Conservation (phyloP, 2,797 vertebrate species). For the Tenualosa ilisha region DNA sequence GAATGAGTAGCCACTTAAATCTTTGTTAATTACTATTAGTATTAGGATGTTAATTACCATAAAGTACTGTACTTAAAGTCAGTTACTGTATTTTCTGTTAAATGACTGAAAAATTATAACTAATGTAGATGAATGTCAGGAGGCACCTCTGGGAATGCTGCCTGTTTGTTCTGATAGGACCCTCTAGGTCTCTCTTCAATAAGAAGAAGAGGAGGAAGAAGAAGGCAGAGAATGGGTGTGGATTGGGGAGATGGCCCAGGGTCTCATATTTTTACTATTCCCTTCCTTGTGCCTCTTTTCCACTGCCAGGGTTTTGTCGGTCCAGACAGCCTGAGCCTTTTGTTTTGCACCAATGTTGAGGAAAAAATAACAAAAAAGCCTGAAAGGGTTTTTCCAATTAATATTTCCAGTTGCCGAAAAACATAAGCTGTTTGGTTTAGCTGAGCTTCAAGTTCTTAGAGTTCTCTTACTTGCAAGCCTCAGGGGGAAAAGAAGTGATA, state of each 20-base stretch:
- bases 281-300: conserved; percentile 58
- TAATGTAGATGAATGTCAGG: not conserved
- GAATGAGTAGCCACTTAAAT: not conserved
- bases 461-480: conserved; percentile 38
- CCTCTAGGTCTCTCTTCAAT: not conserved
- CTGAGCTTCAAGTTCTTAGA: conserved; percentile 47
- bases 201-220: conserved; percentile 24
- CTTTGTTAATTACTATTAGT: not conserved
- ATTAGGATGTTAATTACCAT: too few relatives aligned
- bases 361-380: conserved; percentile 51
- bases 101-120: not conserved
- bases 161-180: not conserved
- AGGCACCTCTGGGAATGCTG: not conserved
- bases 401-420: conserved; percentile 57
- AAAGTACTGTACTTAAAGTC: not conserved
- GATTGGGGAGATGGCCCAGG: conserved; percentile 57
- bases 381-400: conserved; percentile 54
- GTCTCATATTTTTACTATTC: conserved; percentile 56
- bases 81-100: not conserved
- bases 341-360: conserved; percentile 46
- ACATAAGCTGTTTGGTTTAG: conserved; percentile 53
- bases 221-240: conserved; percentile 26
- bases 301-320: conserved; percentile 55
- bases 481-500: conserved; percentile 56
- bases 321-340: conserved; percentile 54